These are phyloP conservation scores for Fragum fragum DNA, from an alignment of 2,888 invertebrate species.

Conservation along the genomic window DNA sequence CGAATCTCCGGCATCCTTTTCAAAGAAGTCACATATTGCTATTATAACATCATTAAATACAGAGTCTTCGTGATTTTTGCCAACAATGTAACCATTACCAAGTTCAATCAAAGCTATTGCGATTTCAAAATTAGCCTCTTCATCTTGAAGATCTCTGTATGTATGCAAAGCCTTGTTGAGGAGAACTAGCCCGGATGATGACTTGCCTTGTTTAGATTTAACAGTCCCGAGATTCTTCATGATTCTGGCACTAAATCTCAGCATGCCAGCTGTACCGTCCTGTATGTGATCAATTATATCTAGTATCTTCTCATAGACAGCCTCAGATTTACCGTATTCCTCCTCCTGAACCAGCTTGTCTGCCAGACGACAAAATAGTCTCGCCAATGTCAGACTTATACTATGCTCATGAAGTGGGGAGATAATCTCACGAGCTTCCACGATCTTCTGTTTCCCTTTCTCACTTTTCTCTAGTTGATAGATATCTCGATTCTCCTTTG, in stretches of 20 bases:
- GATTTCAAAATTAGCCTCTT: conserved; percentile 79
- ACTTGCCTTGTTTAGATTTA: conserved; percentile 82
- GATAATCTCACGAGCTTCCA: conserved; percentile 69
- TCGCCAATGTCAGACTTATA: conserved; percentile 78
- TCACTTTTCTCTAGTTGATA: conserved; percentile 46
- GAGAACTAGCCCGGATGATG: conserved; percentile 80
- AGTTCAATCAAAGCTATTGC: conserved; percentile 83
- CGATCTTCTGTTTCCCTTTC: conserved; percentile 46
- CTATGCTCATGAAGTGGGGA: conserved; percentile 79
- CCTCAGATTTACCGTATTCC: conserved; percentile 78
- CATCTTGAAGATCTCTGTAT: conserved; percentile 80
- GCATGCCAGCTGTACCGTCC: conserved; percentile 80
- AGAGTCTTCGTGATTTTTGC: conserved; percentile 80
- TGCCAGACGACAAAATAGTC: conserved; percentile 77
- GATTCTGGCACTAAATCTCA: conserved; percentile 80
- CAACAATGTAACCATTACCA: conserved; percentile 83
- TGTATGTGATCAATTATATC: conserved; percentile 82
- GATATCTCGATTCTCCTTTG: conserved; percentile 49
- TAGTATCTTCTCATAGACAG: conserved; percentile 79
- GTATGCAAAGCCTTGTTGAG: conserved; percentile 82
- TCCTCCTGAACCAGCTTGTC: conserved; percentile 78
- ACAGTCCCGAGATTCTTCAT: conserved; percentile 83
- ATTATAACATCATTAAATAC: conserved; percentile 82
- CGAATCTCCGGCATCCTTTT: conserved; percentile 80
- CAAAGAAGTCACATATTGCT: conserved; percentile 82